Evolutionary conservation across 2,113 vertebrate species (phyloP).

Genomic region (Coptodon rendalli): DNA sequence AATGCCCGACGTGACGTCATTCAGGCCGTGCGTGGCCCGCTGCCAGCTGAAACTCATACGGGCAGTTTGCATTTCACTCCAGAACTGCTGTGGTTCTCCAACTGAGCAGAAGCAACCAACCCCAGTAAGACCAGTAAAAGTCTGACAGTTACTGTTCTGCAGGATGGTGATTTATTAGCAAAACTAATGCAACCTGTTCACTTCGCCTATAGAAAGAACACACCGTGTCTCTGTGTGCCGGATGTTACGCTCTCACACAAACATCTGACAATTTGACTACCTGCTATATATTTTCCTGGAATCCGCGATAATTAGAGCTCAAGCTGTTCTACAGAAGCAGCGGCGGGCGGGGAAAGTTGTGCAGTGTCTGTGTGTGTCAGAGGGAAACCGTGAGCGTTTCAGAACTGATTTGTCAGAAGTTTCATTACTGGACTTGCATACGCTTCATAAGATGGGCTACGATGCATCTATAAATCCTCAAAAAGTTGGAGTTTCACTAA

Average conservation of each 20-base stretch:
- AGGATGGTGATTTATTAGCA: background rate
- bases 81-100: background rate
- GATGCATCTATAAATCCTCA: accelerated
- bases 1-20: background rate
- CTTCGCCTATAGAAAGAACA: background rate
- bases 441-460: background rate
- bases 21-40: background rate
- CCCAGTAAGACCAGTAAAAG: background rate
- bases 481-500: background rate
- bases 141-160: background rate
- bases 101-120: background rate
- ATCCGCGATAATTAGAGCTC: background rate
- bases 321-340: background rate
- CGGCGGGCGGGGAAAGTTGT: background rate
- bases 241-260: background rate
- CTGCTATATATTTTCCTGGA: background rate
- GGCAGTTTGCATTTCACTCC: background rate
- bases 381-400: background rate
- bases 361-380: background rate
- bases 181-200: background rate
- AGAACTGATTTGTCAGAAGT: background rate
- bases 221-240: background rate
- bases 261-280: background rate
- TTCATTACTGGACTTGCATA: background rate
- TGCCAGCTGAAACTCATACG: background rate